Base-by-base conservation (phyloP, 2,797 vertebrate species). In the Gallinago solitaria region DNA sequence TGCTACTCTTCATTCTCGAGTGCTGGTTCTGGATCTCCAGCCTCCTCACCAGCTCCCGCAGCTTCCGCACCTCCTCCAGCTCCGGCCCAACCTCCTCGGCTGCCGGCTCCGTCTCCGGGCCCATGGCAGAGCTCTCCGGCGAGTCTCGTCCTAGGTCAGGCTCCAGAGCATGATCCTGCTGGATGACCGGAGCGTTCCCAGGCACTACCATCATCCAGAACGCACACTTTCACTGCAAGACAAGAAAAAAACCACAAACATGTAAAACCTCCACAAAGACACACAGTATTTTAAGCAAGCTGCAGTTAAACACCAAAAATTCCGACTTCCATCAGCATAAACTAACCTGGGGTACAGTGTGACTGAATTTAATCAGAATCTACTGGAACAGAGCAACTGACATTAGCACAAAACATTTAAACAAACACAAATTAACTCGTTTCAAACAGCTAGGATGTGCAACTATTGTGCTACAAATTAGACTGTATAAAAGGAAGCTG, bases 11-110 rank as follows among this genome's bases (percentile, higher is more conserved):
- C 87, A 73, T 98, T 75, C 98, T 98, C 13, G 98, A 95, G 35
- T 98, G 98, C 97, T 99, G 98, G 59, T 98, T 99, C 97, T 99
- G 98, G 33, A 99, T 97, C 96, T 99, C 99, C 93, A 99, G 92
- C 60, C 98, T 98, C 56, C 97, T 97, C 37, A 99, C 98, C 1
- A 99, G 98, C 97, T 99, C 99, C 95, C 98, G 98, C 77, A 99
- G 97, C 97, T 99, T 99, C 39, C 98, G 97, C 43, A 99, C 99
- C 98, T 99, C 99, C 85, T 99, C 98, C 71, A 99, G 95, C 96
- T 99, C 99, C 9, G 97, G 95, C 77, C 96, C 98, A 27, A 97
- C 97, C 43, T 98, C 97, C 69, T 98, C 93, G 7, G 97, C 91
- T 23, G 83, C 96, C 1, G 95, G 95, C 30, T 96, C 97, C 1